phyloP scores from a whole-genome alignment of 2,797 vertebrate genomes.

The Oreonectes daqikongensis region DNA sequence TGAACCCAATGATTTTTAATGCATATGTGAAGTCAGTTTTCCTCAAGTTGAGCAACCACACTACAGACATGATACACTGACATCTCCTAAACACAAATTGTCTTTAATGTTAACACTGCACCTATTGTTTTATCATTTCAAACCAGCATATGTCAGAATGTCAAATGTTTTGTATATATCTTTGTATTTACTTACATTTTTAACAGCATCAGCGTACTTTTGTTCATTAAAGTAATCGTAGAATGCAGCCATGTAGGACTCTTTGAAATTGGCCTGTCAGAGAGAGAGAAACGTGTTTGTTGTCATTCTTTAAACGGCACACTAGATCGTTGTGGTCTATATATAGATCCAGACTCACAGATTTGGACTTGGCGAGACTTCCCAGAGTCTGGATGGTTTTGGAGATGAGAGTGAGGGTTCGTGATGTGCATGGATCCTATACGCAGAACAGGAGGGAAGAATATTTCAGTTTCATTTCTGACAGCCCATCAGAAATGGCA shows the following conservation, averaged over 20 bases:
- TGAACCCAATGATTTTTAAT: too few relatives aligned
- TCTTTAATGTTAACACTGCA: too few relatives aligned
- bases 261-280: slow-evolving; percentile 93
- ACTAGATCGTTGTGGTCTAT: not conserved
- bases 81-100: too few relatives aligned
- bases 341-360: slow-evolving; percentile 73
- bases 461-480: not conserved
- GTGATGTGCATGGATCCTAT: slow-evolving; percentile 92
- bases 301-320: not conserved
- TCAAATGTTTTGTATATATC: too few relatives aligned
- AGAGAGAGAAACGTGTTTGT: not conserved
- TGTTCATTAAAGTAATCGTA: slow-evolving; percentile 98
- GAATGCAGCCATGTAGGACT: slow-evolving; percentile 97
- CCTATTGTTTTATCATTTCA: too few relatives aligned
- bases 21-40: too few relatives aligned
- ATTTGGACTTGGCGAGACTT: slow-evolving; percentile 97
- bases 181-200: slow-evolving; percentile 98
- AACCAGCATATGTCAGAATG: too few relatives aligned
- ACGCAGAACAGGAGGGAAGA: not conserved
- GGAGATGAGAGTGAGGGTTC: slow-evolving; percentile 96
- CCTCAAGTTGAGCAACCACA: too few relatives aligned
- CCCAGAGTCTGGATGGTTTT: slow-evolving; percentile 98
- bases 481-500: not conserved
- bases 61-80: too few relatives aligned
- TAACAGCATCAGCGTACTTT: slow-evolving; percentile 97